phyloP scores from a whole-genome alignment of 2,113 vertebrate genomes.

The Prochilodus magdalenae region DNA sequence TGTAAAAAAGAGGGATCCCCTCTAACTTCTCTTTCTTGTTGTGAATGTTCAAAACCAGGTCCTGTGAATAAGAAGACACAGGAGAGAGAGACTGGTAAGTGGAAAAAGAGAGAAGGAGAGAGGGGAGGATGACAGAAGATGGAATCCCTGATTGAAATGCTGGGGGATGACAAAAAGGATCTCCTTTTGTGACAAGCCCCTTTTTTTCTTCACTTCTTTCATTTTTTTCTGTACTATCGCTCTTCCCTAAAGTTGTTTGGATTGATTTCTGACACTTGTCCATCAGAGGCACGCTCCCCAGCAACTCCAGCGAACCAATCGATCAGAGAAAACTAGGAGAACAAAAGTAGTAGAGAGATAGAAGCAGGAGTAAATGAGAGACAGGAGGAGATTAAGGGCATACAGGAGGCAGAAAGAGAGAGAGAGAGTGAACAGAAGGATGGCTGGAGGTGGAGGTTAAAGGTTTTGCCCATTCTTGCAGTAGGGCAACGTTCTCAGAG shows the following conservation, averaged over 20 bases:
- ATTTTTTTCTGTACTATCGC: slow-evolving; percentile 40
- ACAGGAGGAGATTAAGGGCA: background rate
- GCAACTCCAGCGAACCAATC: slow-evolving; percentile 46
- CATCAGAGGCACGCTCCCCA: slow-evolving; percentile 40
- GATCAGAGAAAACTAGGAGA: slow-evolving; percentile 46
- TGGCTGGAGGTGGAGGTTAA: background rate
- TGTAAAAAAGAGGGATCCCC: background rate
- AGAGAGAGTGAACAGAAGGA: too few relatives aligned
- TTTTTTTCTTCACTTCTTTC: slow-evolving; percentile 24
- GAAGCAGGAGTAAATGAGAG: too few relatives aligned
- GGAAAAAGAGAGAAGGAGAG: slow-evolving; percentile 6
- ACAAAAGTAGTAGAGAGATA: background rate
- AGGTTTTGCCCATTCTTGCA: slow-evolving; percentile 8
- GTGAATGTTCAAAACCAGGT: too few relatives aligned
- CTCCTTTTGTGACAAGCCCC: slow-evolving; percentile 46
- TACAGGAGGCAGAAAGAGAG: too few relatives aligned
- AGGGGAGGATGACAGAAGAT: slow-evolving; percentile 45
- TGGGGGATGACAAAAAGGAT: slow-evolving; percentile 48
- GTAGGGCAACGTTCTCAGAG: slow-evolving; percentile 5
- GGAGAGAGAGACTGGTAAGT: slow-evolving; percentile 16
- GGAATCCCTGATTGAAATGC: slow-evolving; percentile 52
- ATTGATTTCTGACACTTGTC: slow-evolving; percentile 64
- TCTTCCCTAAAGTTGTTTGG: slow-evolving; percentile 59
- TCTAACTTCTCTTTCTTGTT: background rate
- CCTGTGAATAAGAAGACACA: too few relatives aligned